phyloP scores from a whole-genome alignment of 1,140 invertebrate genomes.

The Cydia splendana region DNA sequence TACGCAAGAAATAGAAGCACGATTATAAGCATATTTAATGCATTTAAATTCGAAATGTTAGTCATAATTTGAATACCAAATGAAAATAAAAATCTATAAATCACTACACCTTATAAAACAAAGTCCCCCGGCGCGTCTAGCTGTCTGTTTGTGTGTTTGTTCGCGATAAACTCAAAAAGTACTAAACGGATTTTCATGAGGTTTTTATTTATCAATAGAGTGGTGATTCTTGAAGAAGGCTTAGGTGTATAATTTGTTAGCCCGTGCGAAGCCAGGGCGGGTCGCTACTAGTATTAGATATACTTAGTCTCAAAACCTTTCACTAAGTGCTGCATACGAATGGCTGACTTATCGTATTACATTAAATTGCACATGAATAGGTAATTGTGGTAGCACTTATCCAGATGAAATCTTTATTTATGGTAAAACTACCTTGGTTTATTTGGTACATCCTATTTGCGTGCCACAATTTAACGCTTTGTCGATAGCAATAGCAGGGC shows the following conservation, averaged over 20 bases:
- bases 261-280: too few relatives aligned
- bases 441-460: constrained; percentile 6
- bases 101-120: too few relatives aligned
- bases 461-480: constrained; percentile 3
- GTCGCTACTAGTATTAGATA: too few relatives aligned
- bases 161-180: too few relatives aligned
- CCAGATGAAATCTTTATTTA: not conserved
- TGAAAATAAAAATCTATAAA: not conserved
- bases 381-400: not conserved
- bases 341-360: not conserved
- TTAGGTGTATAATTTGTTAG: too few relatives aligned
- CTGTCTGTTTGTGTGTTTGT: too few relatives aligned
- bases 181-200: too few relatives aligned
- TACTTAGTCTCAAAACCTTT: not conserved
- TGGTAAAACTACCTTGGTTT: not conserved
- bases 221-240: too few relatives aligned
- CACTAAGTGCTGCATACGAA: not conserved
- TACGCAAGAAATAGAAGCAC: not conserved
- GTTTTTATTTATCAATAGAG: too few relatives aligned
- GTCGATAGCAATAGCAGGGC: not conserved
- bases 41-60: not conserved
- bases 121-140: too few relatives aligned
- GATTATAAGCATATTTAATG: too few relatives aligned
- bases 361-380: not conserved
- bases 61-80: not conserved